Evolutionary conservation across 2,113 vertebrate species (phyloP), one percentile per base, ranked within the genome.

Genomic region (Mormyrus iriodes): DNA sequence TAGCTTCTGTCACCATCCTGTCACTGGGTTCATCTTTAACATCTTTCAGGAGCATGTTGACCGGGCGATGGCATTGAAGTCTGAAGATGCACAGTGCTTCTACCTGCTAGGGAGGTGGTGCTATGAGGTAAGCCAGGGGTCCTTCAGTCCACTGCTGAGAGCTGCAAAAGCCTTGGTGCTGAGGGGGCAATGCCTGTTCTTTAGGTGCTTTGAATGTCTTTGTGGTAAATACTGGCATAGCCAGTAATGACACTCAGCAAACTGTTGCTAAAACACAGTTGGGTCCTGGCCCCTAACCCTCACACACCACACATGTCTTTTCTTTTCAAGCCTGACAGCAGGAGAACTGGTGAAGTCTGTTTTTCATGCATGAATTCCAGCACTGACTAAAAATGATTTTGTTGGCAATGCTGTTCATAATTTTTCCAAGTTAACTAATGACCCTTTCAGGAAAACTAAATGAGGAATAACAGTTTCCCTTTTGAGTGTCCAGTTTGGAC

Each of bases 101-200:
- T 96, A 93, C 90, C 91, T 96, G 90, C 94, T 96, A 0, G 96
- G 95, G n/a, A 91, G 93, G 82, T 96, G 95, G 95, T 95, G 94
- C 92, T 95, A 95, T 15, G 93, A 95, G 95, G 96, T 96, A 90
- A 92, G 91, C 17, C 24, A 12, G 35, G 49, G n/a, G 9, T 35
- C 13, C 9, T 39, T 39, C 49, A 12, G 31, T 2, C 27, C n/a
- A 21, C 19, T 19, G 17, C 12, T 6, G 73, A 55, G 85, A 51
- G 48, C 24, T 44, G 4, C 17, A 21, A 83, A 83, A 19, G 17
- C 19, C 46, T 27, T 84, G 17, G 24, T 1, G 4, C 21, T 85
- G 24, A 4, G 21, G 27, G 21, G n/a, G 3, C 0, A 27, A 12
- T 48, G 46, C 48, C 92, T 94, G 93, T 92, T 89, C 90, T 89